phyloP scores from a whole-genome alignment of 2,888 invertebrate species.

The Mylabris sibirica region DNA sequence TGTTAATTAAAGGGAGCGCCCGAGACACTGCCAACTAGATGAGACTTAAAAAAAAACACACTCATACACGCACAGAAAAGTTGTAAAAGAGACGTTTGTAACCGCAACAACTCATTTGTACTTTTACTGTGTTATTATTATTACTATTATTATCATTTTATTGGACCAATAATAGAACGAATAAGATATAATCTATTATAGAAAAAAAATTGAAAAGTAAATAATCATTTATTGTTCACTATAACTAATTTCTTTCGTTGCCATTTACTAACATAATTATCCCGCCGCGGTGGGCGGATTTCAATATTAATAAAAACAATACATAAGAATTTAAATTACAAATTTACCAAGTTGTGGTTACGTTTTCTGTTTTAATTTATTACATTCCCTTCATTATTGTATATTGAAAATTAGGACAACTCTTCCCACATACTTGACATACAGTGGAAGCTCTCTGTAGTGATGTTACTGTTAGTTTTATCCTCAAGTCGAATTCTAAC shows the following conservation, averaged over 20 bases:
- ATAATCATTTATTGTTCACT: constrained; percentile 32
- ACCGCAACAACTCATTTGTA: constrained; percentile 43
- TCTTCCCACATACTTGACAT: not conserved
- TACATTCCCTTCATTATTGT: constrained; percentile 21
- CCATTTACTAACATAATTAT: constrained; percentile 40
- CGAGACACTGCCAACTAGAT: constrained; percentile 58
- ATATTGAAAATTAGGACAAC: not conserved
- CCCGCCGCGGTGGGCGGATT: constrained; percentile 35
- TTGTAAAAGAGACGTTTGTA: constrained; percentile 46
- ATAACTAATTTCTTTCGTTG: constrained; percentile 44
- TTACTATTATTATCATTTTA: not conserved
- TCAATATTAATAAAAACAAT: constrained; percentile 50
- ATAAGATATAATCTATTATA: too few species aligned
- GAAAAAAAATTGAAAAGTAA: not conserved
- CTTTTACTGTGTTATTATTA: constrained; percentile 32
- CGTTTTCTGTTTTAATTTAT: constrained; percentile 28
- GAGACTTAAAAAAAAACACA: constrained; percentile 44
- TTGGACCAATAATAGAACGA: not conserved
- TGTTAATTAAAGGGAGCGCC: constrained; percentile 81
- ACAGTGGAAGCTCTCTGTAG: not conserved
- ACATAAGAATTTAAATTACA: constrained; percentile 47
- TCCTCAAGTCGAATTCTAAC: too few species aligned
- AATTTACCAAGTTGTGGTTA: constrained; percentile 42
- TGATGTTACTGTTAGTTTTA: not conserved
- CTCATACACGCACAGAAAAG: constrained; percentile 45